phyloP scores from a whole-genome alignment of 2,797 vertebrate genomes.

The Cheirogaleus major region DNA sequence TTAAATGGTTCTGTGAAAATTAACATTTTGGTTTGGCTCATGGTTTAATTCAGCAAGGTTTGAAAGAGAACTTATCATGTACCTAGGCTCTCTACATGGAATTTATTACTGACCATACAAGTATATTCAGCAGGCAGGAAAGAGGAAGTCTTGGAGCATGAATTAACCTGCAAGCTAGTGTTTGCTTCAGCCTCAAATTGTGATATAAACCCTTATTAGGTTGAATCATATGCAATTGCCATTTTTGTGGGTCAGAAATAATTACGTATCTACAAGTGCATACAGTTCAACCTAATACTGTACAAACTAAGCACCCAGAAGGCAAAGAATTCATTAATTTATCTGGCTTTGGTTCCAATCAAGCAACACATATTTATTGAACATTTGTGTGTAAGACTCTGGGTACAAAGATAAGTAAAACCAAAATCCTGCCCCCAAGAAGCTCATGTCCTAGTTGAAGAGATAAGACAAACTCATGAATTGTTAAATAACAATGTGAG shows the following conservation, averaged over 20 bases:
- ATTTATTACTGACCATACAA: neutral
- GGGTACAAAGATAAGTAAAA: neutral
- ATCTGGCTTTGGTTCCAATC: neutral
- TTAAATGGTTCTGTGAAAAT: neutral
- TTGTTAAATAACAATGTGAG: neutral
- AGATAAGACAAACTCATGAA: neutral
- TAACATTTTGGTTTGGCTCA: neutral
- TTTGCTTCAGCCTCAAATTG: neutral
- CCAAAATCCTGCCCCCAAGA: neutral
- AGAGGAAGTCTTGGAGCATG: too few relatives aligned
- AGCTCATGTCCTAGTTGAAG: neutral
- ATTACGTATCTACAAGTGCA: neutral
- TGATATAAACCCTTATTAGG: neutral
- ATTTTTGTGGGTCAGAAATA: neutral
- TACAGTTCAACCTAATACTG: neutral
- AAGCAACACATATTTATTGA: neutral
- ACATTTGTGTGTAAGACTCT: neutral
- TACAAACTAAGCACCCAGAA: neutral
- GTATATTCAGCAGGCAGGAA: neutral
- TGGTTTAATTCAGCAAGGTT: neutral
- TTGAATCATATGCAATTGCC: neutral
- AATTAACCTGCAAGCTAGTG: neutral
- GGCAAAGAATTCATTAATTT: conserved; percentile 2
- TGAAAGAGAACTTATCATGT: neutral
- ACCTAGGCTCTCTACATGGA: neutral